phyloP scores from a whole-genome alignment of 2,888 invertebrate genomes.

The Microctonus brassicae region DNA sequence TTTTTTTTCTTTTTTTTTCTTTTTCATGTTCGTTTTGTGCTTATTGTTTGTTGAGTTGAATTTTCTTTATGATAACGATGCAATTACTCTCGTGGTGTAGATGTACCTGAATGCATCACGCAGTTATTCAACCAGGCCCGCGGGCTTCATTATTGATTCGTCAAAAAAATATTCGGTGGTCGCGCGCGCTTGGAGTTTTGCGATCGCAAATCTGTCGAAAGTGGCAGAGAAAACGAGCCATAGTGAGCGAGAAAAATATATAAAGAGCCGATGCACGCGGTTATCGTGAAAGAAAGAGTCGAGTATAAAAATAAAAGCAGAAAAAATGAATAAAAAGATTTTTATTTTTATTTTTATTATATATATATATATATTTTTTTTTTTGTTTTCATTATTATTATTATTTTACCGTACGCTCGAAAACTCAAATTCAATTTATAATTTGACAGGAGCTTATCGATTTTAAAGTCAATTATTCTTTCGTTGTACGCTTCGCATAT shows the following conservation, averaged over 20 bases:
- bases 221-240: constrained; percentile 45
- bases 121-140: constrained; percentile 37
- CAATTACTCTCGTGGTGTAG: background rate
- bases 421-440: constrained; percentile 66
- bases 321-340: constrained; percentile 45
- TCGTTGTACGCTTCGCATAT: constrained; percentile 40
- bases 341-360: no score
- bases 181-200: constrained; percentile 41
- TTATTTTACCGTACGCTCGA: constrained; percentile 49
- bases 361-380: constrained; percentile 16
- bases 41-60: no score
- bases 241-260: background rate
- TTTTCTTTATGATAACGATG: constrained; percentile 9
- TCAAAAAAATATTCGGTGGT: constrained; percentile 45
- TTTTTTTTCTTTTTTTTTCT: background rate
- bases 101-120: background rate
- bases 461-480: constrained; percentile 67
- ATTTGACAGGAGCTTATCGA: constrained; percentile 66
- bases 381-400: background rate
- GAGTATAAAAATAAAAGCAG: constrained; percentile 34
- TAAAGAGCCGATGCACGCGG: background rate
- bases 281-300: constrained; percentile 32
- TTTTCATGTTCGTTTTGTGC: background rate
- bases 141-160: constrained; percentile 60
- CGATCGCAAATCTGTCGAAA: constrained; percentile 55